Percentiles rank a stretch among this genome's conserved stretches.
These are phyloP conservation scores for Chiridota heheva DNA, from an alignment of 35 echinoderm and acorn worm genomes.

Conservation along the genomic window DNA sequence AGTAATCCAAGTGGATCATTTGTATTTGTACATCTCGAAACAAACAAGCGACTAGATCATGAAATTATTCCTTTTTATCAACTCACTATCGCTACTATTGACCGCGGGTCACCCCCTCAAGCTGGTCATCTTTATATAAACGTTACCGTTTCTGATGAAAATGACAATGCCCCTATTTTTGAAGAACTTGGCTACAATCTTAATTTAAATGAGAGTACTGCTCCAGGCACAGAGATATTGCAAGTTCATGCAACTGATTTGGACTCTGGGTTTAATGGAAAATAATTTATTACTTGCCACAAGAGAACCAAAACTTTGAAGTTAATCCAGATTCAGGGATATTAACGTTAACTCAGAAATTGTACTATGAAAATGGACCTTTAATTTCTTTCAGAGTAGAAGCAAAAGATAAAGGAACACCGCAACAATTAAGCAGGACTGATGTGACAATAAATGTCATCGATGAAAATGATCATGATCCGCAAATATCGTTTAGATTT, in stretches of 20 bases:
- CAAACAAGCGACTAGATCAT: slow-evolving; percentile 56
- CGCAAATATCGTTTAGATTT: slow-evolving; percentile 48
- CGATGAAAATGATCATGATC: slow-evolving; percentile 93
- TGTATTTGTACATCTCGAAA: slow-evolving; percentile 46
- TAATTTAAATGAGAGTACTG: slow-evolving; percentile 78
- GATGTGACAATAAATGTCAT: slow-evolving; percentile 65
- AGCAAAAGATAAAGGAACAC: slow-evolving; percentile 70
- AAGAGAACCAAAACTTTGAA: slow-evolving; percentile 49
- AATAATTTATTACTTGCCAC: slow-evolving; percentile 68
- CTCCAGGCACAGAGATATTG: slow-evolving; percentile 57
- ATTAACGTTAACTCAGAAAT: slow-evolving; percentile 39
- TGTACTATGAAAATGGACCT: slow-evolving; percentile 52
- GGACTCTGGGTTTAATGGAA: slow-evolving; percentile 79
- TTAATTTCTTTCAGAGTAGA: slow-evolving; percentile 62
- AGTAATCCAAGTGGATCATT: slow-evolving; percentile 42
- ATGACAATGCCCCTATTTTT: slow-evolving; percentile 92
- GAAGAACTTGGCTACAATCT: slow-evolving; percentile 54
- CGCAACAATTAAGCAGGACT: slow-evolving; percentile 52
- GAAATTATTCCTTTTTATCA: slow-evolving; percentile 78
- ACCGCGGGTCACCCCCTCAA: slow-evolving; percentile 64
- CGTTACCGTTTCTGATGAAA: slow-evolving; percentile 70
- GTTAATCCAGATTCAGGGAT: slow-evolving; percentile 72
- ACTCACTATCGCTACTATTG: slow-evolving; percentile 74
- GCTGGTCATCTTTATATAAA: slow-evolving; percentile 63
- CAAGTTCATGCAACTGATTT: slow-evolving; percentile 79